phyloP scores from a whole-genome alignment of 2,888 invertebrate genomes.

The Dryadula phaetusa region DNA sequence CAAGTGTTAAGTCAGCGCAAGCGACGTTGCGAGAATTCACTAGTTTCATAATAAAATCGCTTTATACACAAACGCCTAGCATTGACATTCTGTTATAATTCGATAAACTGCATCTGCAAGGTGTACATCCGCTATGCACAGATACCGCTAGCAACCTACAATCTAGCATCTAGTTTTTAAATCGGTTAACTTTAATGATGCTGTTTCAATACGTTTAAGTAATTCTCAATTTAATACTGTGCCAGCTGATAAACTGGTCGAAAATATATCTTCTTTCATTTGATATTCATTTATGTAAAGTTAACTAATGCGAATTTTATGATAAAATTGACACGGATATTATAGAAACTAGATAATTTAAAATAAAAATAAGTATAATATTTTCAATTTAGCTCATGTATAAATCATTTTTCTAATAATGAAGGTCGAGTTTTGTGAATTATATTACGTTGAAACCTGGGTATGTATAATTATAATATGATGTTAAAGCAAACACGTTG shows the following conservation, averaged over 20 bases:
- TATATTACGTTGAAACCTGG: not conserved
- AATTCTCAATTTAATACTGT: slow-evolving; percentile 19
- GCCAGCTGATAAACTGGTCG: slow-evolving; percentile 20
- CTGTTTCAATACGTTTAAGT: slow-evolving; percentile 27
- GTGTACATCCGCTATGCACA: slow-evolving; percentile 28
- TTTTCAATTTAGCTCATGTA: not conserved
- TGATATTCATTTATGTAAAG: not conserved
- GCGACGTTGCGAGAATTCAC: too few species aligned
- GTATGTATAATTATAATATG: too few species aligned
- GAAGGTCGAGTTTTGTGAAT: not conserved
- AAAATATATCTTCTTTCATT: not conserved
- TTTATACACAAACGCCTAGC: not conserved
- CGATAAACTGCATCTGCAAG: slow-evolving; percentile 35
- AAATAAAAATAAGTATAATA: slow-evolving; percentile 3
- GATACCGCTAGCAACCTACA: slow-evolving; percentile 41
- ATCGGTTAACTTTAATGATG: slow-evolving; percentile 27
- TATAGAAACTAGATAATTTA: not conserved
- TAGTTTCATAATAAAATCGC: not conserved
- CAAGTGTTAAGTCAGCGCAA: too few species aligned
- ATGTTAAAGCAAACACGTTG: too few species aligned
- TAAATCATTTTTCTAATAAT: not conserved
- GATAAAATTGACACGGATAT: not conserved
- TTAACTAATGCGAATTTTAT: slow-evolving; percentile 15
- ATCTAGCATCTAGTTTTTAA: slow-evolving; percentile 28
- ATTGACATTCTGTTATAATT: not conserved